Evolutionary conservation across 2,113 vertebrate genomes (phyloP).

Genomic region (Mormoops blainvillei): DNA sequence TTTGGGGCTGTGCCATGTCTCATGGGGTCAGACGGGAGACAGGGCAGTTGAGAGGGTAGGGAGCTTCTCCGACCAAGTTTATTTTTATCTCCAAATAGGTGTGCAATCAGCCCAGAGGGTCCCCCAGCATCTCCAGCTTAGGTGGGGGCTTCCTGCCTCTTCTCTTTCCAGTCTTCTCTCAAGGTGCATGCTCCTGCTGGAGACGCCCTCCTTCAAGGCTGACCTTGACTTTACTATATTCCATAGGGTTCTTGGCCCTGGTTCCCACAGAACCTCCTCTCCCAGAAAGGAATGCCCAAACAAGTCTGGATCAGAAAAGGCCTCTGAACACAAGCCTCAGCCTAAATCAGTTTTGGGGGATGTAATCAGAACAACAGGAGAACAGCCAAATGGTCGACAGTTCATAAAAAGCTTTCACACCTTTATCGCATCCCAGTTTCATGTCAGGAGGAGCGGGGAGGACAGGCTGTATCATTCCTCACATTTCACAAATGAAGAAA

Average conservation of each 20-base stretch:
- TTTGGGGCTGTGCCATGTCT: not conserved
- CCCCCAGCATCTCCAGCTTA: not conserved
- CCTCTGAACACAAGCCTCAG: not conserved
- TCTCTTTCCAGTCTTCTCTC: no score
- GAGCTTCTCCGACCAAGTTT: not conserved
- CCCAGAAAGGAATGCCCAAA: not conserved
- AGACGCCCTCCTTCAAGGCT: not conserved
- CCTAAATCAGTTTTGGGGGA: not conserved
- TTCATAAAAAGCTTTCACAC: not conserved
- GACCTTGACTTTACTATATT: not conserved
- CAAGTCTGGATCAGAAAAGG: not conserved
- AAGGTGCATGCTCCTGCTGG: not conserved
- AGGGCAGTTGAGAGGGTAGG: not conserved
- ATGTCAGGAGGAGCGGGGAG: not conserved
- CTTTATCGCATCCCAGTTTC: not conserved
- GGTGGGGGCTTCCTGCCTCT: not conserved
- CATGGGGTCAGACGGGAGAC: not conserved
- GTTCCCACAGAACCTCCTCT: no score
- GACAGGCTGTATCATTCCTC: not conserved
- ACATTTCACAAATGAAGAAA: not conserved
- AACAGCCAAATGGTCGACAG: not conserved
- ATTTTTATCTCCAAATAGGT: not conserved
- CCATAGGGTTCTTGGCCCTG: not conserved
- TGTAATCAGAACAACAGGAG: not conserved
- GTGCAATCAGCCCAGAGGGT: accelerated